Conservation (phyloP, 1,140 invertebrate species). For the Drosophila prosaltans region DNA sequence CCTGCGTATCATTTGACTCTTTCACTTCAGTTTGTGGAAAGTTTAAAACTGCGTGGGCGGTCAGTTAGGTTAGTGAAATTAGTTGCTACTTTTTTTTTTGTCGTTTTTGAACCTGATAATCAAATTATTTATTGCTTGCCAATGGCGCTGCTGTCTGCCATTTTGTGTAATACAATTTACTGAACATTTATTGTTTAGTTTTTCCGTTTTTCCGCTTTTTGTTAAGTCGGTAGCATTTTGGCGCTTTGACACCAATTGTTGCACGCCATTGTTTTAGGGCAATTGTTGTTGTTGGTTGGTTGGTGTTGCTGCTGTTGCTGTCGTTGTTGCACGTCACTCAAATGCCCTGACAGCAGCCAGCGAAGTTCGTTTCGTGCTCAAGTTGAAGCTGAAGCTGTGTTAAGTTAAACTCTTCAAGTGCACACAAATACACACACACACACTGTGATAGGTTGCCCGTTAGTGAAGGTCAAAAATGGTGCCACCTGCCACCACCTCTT, state of each 20-base stretch:
- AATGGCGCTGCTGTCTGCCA: conserved; percentile 22
- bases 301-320: conserved; percentile 33
- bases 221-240: conserved; percentile 68
- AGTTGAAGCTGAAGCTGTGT: conserved; percentile 54
- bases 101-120: conserved; percentile 24
- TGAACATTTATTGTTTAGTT: neutral
- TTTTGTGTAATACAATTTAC: conserved; percentile 6
- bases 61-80: conserved; percentile 43
- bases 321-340: conserved; percentile 74
- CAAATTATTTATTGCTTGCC: conserved; percentile 53
- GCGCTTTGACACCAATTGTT: conserved; percentile 78
- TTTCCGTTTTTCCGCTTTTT: conserved; percentile 32
- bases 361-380: conserved; percentile 64
- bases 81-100: conserved; percentile 18
- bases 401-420: conserved; percentile 54
- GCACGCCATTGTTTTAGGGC: conserved; percentile 55
- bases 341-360: conserved; percentile 75
- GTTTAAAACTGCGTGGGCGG: conserved; percentile 9
- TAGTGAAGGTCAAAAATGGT: conserved; percentile 60
- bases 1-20: conserved; percentile 9
- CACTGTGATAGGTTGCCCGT: conserved; percentile 30
- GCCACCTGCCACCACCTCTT: conserved; percentile 16
- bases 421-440: conserved; percentile 26
- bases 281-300: conserved; percentile 26
- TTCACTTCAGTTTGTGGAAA: conserved; percentile 13